A percentile compares a stretch with the other conserved stretches of the same genome.
Evolutionary conservation across 2,888 invertebrate genomes (phyloP).

Genomic region (Sphaeridia pumilis): DNA sequence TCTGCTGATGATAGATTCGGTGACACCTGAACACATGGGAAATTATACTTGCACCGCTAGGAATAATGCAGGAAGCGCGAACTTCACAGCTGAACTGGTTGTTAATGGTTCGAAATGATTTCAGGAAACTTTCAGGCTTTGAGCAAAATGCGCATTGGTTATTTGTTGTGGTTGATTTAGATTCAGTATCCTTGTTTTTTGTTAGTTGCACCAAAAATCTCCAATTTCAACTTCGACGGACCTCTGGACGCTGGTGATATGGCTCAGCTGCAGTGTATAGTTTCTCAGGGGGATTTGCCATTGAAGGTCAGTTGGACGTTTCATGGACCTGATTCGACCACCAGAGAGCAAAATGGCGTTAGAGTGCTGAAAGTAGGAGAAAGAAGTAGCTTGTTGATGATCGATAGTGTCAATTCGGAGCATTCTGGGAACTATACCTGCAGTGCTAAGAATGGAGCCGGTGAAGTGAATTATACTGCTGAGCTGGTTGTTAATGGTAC

Average conservation of each 20-base stretch:
- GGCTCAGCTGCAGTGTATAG: slow-evolving; percentile 59
- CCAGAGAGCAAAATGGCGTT: slow-evolving; percentile 10
- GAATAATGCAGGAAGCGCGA: slow-evolving; percentile 57
- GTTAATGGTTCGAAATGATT: slow-evolving; percentile 42
- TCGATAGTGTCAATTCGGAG: slow-evolving; percentile 36
- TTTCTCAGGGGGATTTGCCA: slow-evolving; percentile 59
- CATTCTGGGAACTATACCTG: slow-evolving; percentile 40
- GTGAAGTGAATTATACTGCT: slow-evolving; percentile 36
- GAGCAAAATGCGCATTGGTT: too few species aligned
- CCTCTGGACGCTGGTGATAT: slow-evolving; percentile 65
- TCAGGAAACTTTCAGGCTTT: too few species aligned
- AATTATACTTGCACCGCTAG: slow-evolving; percentile 62
- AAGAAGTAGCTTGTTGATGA: slow-evolving; percentile 37
- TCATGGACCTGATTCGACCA: slow-evolving; percentile 43
- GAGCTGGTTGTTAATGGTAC: slow-evolving; percentile 25
- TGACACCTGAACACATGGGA: slow-evolving; percentile 58
- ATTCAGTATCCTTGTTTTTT: too few species aligned
- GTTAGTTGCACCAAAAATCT: slow-evolving; percentile 42
- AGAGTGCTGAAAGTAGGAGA: slow-evolving; percentile 37
- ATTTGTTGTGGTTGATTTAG: too few species aligned
- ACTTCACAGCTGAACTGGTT: slow-evolving; percentile 54
- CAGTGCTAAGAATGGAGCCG: slow-evolving; percentile 36
- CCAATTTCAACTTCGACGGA: slow-evolving; percentile 51
- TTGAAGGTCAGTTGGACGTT: slow-evolving; percentile 47
- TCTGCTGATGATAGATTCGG: slow-evolving; percentile 55